These are phyloP conservation scores for Grallaria varia DNA, from an alignment of 2,113 vertebrate species.

Conservation along the genomic window DNA sequence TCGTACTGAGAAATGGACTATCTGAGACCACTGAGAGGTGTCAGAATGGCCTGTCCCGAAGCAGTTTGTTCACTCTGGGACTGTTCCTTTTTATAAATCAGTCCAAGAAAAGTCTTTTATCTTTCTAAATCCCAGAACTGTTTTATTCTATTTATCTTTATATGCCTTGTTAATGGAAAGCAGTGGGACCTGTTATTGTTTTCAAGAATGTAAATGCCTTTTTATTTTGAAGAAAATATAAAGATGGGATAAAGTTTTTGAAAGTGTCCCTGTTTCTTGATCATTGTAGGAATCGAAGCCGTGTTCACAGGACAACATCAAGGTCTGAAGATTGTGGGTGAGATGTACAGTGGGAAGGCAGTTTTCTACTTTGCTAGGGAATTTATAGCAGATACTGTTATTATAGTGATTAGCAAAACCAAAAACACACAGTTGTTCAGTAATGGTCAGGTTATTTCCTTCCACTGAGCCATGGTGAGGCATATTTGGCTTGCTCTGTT, in stretches of 20 bases:
- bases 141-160: constrained; percentile 27
- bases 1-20: constrained; percentile 87
- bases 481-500: background rate
- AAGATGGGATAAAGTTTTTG: background rate
- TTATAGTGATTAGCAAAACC: background rate
- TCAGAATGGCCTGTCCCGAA: background rate
- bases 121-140: background rate
- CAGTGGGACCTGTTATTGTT: background rate
- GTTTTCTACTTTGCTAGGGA: background rate
- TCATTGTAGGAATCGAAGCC: background rate
- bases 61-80: background rate
- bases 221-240: constrained; percentile 19
- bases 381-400: background rate
- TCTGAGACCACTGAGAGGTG: constrained; percentile 66
- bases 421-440: background rate
- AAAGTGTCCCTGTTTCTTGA: background rate
- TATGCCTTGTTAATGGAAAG: background rate
- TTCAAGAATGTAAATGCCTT: background rate
- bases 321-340: background rate
- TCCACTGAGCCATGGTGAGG: background rate
- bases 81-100: background rate
- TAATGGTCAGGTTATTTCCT: background rate
- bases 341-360: background rate
- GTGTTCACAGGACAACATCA: background rate
- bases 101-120: background rate